A percentile compares a stretch with the other conserved stretches of the same genome.
phyloP scores from a whole-genome alignment of 2,113 vertebrate genomes.

The Catharus minimus region DNA sequence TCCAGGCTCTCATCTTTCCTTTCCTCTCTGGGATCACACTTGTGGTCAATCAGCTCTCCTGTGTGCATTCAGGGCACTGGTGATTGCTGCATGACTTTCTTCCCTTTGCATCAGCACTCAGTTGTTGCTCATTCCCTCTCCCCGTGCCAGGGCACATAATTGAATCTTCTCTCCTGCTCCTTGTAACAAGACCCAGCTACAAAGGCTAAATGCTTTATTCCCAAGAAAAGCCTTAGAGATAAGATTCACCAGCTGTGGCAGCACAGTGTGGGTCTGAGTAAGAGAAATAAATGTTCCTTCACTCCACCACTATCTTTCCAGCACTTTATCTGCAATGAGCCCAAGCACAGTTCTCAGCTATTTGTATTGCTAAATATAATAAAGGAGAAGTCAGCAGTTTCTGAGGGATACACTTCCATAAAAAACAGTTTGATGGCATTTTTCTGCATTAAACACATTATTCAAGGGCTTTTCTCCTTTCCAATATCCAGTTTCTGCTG shows the following conservation, averaged over 20 bases:
- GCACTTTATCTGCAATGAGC: conserved; percentile 62
- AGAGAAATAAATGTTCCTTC: conserved; percentile 69
- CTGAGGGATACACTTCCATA: conserved; percentile 57
- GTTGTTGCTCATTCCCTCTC: background rate
- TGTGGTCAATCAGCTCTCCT: background rate
- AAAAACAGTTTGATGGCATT: conserved; percentile 36
- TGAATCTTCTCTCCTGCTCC: conserved; percentile 51
- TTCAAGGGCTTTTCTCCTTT: conserved; percentile 41
- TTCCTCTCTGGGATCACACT: background rate
- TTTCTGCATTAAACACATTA: conserved; percentile 60
- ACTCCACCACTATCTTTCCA: conserved; percentile 42
- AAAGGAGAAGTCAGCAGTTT: conserved; percentile 52
- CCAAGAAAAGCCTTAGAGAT: conserved; percentile 62
- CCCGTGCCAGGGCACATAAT: background rate
- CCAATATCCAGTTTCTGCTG: background rate
- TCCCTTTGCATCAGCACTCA: background rate
- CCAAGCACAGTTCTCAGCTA: conserved; percentile 58
- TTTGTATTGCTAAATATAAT: conserved; percentile 65
- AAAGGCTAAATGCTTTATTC: conserved; percentile 72
- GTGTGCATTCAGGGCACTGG: background rate
- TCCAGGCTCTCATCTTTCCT: background rate
- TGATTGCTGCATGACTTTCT: background rate
- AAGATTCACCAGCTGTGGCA: conserved; percentile 62
- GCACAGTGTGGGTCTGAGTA: background rate
- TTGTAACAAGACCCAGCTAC: conserved; percentile 47